Evolutionary conservation across 2,797 vertebrate species (phyloP), one percentile per base, ranked within the genome.

Genomic region (Mastacembelus armatus): DNA sequence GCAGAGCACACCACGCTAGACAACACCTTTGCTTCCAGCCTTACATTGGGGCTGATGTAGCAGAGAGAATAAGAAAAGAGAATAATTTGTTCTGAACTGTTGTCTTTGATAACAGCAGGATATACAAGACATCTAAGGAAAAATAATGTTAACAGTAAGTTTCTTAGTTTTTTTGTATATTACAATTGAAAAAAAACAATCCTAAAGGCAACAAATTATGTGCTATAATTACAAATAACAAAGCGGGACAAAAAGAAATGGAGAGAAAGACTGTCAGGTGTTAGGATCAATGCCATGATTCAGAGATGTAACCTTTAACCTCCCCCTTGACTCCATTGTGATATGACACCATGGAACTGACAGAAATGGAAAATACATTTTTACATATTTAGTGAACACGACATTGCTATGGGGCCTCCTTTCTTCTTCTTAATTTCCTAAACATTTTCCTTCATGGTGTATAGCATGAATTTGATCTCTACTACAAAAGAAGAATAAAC

Each of bases 1-100:
- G 95, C 94, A 96, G 94, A 96, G 95, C 93, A 92, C 91, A 93
- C 90, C 35, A 83, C 75, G 92, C 92, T 94, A 74, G 36, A 82
- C 71, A 85, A 77, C 87, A 84, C 76, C 85, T 86, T 78, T 81
- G 56, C 56, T 85, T 82, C 77, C 42, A 74, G 71, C 59, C 51
- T 43, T 21, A 56, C 0, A 3, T 79, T 50, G 83, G 84, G 88
- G 89, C 84, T 76, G 81, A 92, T 35, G 75, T 60, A 67, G 72
- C 33, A 56, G 30, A 74, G 44, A 75, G 60, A 85, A 85, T 50
- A 75, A 78, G 49, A 85, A 73, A 77, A 72, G 40, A 49, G 42
- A 71, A 65, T 70, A 40, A 72, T 81, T 78, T 76, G 2, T 42
- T 32, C 52, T 44, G 50, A 79, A 84, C 27, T 52, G 43, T 42